Evolutionary conservation across 2,113 vertebrate species (phyloP).

Genomic region (Plestiodon gilberti): DNA sequence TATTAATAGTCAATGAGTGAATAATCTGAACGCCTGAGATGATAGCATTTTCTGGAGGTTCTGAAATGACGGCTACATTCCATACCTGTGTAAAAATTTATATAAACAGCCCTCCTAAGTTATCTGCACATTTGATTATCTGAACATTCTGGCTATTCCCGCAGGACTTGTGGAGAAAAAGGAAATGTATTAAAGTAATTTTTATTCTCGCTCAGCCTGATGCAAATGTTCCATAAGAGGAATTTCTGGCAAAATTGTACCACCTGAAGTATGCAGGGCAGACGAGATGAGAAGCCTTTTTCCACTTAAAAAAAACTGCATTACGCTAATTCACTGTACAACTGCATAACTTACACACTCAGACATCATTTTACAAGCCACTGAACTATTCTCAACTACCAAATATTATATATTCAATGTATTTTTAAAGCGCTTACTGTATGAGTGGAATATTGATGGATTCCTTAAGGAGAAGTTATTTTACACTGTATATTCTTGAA

Average conservation of each 20-base stretch:
- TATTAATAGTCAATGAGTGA: neutral
- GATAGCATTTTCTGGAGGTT: neutral
- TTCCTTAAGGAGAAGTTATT: neutral
- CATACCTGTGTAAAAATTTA: neutral
- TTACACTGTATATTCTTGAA: neutral
- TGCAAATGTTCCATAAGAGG: neutral
- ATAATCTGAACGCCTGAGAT: neutral
- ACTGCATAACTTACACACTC: neutral
- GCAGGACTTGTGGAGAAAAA: neutral
- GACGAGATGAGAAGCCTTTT: neutral
- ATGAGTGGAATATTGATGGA: neutral
- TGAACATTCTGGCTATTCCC: neutral
- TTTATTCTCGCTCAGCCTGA: neutral
- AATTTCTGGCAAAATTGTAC: neutral
- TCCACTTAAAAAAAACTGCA: neutral
- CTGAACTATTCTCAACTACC: neutral
- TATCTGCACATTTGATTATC: neutral
- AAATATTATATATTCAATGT: slow-evolving; percentile 3
- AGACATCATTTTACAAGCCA: slow-evolving; percentile 14
- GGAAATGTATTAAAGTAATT: neutral
- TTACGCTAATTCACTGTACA: slow-evolving; percentile 9
- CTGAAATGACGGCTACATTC: neutral
- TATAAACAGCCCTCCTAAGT: neutral
- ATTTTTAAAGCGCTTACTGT: neutral
- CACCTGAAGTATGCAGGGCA: neutral